A percentile compares a stretch with the other conserved stretches of the same genome.
phyloP scores from a whole-genome alignment of 2,113 vertebrate genomes.

The Tor tambroides region DNA sequence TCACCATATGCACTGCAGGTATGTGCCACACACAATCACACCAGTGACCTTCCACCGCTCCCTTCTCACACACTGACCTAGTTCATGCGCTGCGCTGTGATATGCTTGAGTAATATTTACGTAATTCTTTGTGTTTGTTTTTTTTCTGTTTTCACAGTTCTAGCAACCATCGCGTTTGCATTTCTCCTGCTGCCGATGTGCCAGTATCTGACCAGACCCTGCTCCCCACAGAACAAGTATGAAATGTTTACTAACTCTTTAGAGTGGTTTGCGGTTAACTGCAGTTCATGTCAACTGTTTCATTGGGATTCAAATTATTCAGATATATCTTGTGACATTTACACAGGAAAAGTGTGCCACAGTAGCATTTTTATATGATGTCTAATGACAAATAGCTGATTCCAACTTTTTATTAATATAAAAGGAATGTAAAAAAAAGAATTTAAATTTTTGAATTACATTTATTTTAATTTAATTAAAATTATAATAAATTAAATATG shows the following conservation, averaged over 20 bases:
- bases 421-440: no score
- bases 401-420: neutral
- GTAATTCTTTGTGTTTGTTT: neutral
- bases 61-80: slow-evolving; percentile 11
- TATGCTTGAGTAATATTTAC: neutral
- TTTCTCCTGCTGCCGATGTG: slow-evolving; percentile 99
- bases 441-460: no score
- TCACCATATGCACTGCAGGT: slow-evolving; percentile 99
- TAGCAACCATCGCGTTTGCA: slow-evolving; percentile 98
- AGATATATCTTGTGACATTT: neutral
- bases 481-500: no score
- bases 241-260: slow-evolving; percentile 51
- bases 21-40: slow-evolving; percentile 44
- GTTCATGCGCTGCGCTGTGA: neutral
- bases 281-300: neutral
- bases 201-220: slow-evolving; percentile 99
- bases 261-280: neutral
- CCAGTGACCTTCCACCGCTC: neutral
- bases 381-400: neutral
- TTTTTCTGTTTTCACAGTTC: slow-evolving; percentile 77
- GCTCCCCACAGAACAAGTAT: slow-evolving; percentile 98
- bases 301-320: neutral
- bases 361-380: neutral
- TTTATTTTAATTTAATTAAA: no score
- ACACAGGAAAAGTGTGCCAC: neutral